phyloP scores from a whole-genome alignment of 2,113 vertebrate species.

The Pelmatolapia mariae region DNA sequence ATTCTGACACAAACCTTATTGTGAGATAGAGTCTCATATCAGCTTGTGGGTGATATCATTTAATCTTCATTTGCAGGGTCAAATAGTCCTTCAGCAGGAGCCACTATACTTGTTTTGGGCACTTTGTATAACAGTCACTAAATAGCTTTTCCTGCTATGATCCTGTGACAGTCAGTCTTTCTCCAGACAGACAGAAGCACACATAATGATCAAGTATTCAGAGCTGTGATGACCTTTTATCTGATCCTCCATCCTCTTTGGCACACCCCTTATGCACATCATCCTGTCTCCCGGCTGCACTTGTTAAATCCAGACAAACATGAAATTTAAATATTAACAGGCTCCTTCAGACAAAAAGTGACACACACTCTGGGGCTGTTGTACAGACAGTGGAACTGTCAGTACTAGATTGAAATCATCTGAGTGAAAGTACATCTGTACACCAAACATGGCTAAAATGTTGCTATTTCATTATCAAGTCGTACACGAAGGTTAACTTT shows the following conservation, averaged over 20 bases:
- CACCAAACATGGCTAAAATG: not conserved
- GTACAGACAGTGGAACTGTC: not conserved
- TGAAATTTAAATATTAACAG: constrained; percentile 61
- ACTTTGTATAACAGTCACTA: not conserved
- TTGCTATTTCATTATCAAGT: not conserved
- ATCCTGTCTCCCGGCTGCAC: not conserved
- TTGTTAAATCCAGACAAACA: constrained; percentile 41
- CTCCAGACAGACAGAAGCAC: not conserved
- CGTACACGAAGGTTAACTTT: not conserved
- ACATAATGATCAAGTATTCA: not conserved
- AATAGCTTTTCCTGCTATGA: not conserved
- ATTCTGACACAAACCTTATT: not conserved
- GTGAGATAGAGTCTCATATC: not conserved
- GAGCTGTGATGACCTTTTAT: not conserved
- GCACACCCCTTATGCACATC: not conserved
- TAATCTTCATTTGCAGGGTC: not conserved
- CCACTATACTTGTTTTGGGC: not conserved
- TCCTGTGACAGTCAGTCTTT: not conserved
- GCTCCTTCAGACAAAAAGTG: constrained; percentile 18
- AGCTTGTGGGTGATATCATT: not conserved
- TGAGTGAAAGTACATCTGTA: not conserved
- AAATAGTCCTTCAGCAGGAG: not conserved
- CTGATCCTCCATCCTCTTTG: not conserved
- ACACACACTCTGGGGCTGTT: constrained; percentile 39
- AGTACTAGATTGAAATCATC: not conserved